Base-by-base conservation (phyloP, 64 coral and sea anemone genomes). In the Hydrozoanthus tunicans region DNA sequence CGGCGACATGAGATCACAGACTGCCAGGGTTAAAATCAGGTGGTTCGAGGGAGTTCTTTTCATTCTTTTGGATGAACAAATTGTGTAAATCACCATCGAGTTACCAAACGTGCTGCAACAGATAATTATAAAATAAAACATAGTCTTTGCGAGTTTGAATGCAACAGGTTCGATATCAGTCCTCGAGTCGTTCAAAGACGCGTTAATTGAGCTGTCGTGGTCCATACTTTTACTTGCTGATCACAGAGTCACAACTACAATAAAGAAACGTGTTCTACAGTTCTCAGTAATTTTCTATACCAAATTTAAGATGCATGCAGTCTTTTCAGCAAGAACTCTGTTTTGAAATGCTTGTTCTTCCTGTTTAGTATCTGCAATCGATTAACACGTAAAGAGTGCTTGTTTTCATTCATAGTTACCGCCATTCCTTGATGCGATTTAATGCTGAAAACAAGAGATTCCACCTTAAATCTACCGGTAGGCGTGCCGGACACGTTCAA, bases 81-180 rank as follows among this genome's bases (percentile, higher is more conserved):
- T 94, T 54, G 93, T 86, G 64, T 89, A 94, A 2, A 97, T 73
- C 4, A 97, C 95, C 64, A 97, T 75, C 1, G 90, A 88, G 53
- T 97, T 97, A 3, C 95, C 95, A 27, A 97, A 25, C 0, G 95
- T 94, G 9, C 91, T 93, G 68, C 79, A 93, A 54, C 56, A 77
- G 17, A 97, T 65, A 17, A 97, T 97, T 14, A 77, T 12, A 79
- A 89, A 97, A 51, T 97, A 97, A 78, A 97, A 91, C 60, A 93
- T 73, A 9, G 94, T 51, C 68, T 97, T 97, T 15, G 73, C 62
- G n/a, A 81, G 57, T 80, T 90, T 94, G 65, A 97, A 97, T 51
- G 74, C 92, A 53, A 78, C 11, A 6, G 95, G 63, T 55, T 97
- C 95, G 10, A 52, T 51, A 61, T 73, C 3, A 9, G 73, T 5